A percentile compares a stretch with the other conserved stretches of the same genome.
Evolutionary conservation across 2,113 vertebrate species (phyloP).

Genomic region (Microtus ochrogaster): DNA sequence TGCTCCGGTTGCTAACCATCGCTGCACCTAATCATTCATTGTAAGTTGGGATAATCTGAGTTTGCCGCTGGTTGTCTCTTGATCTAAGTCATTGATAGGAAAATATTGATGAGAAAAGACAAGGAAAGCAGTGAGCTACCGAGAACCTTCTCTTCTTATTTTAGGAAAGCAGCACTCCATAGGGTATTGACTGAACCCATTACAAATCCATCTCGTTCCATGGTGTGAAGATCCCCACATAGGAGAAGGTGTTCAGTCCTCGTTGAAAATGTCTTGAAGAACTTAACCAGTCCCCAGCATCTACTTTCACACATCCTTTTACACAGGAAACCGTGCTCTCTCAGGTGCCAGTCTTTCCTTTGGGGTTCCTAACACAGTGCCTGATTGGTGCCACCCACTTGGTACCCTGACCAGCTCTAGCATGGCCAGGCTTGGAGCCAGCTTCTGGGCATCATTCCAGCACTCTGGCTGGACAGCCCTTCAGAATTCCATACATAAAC

Average conservation of each 20-base stretch:
- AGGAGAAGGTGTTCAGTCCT: neutral
- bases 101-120: neutral
- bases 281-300: neutral
- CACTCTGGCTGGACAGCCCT: slow-evolving; percentile 26
- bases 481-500: slow-evolving; percentile 53
- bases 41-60: neutral
- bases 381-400: neutral
- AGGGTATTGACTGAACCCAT: neutral
- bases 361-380: slow-evolving; percentile 12
- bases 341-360: neutral
- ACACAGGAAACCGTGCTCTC: neutral
- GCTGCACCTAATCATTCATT: neutral
- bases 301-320: slow-evolving; percentile 7
- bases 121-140: neutral
- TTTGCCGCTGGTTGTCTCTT: neutral
- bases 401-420: slow-evolving; percentile 35
- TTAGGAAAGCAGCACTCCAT: neutral
- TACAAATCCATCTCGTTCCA: neutral
- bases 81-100: neutral
- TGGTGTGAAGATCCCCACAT: neutral
- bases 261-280: neutral
- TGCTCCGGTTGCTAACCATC: neutral
- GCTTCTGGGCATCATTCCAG: slow-evolving; percentile 23
- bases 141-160: neutral
- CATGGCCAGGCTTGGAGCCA: slow-evolving; percentile 13